Conservation (phyloP, 1,140 invertebrate species). For the Drosophila navojoa region DNA sequence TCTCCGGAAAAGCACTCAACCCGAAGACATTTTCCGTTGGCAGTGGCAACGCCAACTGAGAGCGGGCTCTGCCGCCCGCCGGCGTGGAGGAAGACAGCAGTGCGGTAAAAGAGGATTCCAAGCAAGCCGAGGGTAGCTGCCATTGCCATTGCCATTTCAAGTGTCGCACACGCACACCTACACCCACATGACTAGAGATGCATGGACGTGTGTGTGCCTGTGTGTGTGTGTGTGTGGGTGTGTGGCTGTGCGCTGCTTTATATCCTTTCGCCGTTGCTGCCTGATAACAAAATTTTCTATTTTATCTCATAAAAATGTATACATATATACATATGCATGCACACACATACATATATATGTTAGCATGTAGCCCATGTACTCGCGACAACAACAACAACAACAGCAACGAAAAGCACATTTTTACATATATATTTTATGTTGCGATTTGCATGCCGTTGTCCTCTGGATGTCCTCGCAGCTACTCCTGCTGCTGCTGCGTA, state of each 20-base stretch:
- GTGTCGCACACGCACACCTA: constrained; percentile 32
- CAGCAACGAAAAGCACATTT: neutral
- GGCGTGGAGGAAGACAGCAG: constrained; percentile 3
- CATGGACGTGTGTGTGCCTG: constrained; percentile 44
- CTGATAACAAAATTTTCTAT: constrained; percentile 83
- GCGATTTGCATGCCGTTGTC: constrained; percentile 36
- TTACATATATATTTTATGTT: constrained; percentile 38
- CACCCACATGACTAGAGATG: constrained; percentile 32
- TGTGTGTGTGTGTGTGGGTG: constrained; percentile 33
- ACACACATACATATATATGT: constrained; percentile 51
- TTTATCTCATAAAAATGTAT: constrained; percentile 83
- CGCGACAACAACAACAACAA: constrained; percentile 15
- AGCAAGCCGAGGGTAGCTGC: constrained; percentile 44
- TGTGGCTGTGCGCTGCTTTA: constrained; percentile 64
- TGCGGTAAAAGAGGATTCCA: constrained; percentile 25
- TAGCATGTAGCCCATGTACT: constrained; percentile 28
- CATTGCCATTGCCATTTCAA: constrained; percentile 72
- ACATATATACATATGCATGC: constrained; percentile 59
- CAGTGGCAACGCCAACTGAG: constrained; percentile 63
- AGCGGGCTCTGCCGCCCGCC: constrained; percentile 24
- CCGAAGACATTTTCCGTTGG: constrained; percentile 82
- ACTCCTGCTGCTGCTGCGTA: neutral
- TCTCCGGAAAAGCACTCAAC: constrained; percentile 83
- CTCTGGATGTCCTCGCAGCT: constrained; percentile 30
- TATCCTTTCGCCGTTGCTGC: constrained; percentile 80